These are phyloP conservation scores for Lamproptera curius DNA, from an alignment of 2,888 invertebrate genomes.

Conservation along the genomic window DNA sequence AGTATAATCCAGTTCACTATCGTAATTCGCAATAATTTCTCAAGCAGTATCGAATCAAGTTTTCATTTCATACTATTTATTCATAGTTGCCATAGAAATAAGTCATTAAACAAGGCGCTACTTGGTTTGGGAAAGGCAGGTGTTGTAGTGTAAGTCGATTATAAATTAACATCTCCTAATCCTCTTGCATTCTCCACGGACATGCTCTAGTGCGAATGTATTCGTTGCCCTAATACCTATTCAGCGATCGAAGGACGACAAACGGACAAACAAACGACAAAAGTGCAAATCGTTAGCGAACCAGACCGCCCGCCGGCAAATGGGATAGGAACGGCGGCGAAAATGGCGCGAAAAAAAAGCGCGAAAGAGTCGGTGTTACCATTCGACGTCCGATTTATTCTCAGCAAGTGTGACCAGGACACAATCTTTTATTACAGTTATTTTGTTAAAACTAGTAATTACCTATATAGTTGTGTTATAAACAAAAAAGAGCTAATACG, in stretches of 20 bases:
- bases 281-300: constrained; percentile 54
- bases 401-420: too few relatives aligned
- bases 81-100: too few relatives aligned
- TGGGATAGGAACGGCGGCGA: constrained; percentile 59
- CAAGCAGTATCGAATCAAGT: too few relatives aligned
- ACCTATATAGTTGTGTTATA: too few relatives aligned
- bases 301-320: constrained; percentile 66
- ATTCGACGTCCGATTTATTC: too few relatives aligned
- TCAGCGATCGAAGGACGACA: constrained; percentile 64
- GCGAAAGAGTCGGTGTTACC: constrained; percentile 11
- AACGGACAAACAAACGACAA: constrained; percentile 58
- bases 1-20: too few relatives aligned
- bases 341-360: constrained; percentile 15
- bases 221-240: constrained; percentile 62
- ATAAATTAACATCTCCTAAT: constrained; percentile 30
- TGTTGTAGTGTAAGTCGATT: neutral
- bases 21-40: too few relatives aligned
- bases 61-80: too few relatives aligned
- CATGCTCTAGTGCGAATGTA: constrained; percentile 36
- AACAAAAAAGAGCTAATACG: too few relatives aligned
- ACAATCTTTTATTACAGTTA: too few relatives aligned
- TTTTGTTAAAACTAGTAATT: too few relatives aligned
- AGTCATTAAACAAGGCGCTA: neutral
- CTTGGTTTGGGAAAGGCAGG: neutral
- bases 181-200: constrained; percentile 54